phyloP scores from a whole-genome alignment of 2,888 invertebrate genomes.

The Paralinhomoeus sp. region DNA sequence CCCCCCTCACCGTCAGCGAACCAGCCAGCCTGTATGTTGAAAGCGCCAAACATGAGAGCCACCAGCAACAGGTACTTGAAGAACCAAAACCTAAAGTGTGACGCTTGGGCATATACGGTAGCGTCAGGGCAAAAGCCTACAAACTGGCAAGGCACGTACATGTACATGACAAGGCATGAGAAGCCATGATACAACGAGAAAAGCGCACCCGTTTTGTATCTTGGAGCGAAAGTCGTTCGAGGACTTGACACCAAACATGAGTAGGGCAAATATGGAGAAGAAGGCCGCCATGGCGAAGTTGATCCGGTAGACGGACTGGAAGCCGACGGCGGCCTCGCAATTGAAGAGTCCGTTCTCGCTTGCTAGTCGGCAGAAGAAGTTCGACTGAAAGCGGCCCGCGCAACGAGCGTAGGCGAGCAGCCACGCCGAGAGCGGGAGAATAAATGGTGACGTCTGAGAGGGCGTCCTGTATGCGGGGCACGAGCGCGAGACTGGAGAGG shows the following conservation, averaged over 20 bases:
- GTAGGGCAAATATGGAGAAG: conserved; percentile 66
- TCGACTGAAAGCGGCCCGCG: conserved; percentile 12
- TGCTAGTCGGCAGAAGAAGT: conserved; percentile 20
- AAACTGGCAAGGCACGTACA: no score
- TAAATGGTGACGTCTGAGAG: conserved; percentile 49
- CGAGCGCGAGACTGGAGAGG: conserved; percentile 62
- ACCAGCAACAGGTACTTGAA: conserved; percentile 73
- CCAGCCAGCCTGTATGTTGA: conserved; percentile 62
- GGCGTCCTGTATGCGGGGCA: conserved; percentile 60
- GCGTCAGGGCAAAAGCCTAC: no score
- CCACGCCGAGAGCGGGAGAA: no score
- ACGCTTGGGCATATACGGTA: background rate
- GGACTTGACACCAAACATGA: conserved; percentile 72
- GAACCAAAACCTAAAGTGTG: conserved; percentile 43
- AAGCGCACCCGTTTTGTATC: conserved; percentile 97
- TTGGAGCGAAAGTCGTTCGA: conserved; percentile 75
- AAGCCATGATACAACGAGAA: no score
- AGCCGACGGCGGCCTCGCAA: conserved; percentile 20
- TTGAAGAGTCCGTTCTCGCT: conserved; percentile 10
- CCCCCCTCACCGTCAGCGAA: conserved; percentile 31
- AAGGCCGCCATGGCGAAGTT: conserved; percentile 80
- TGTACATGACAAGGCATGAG: no score
- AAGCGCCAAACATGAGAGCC: conserved; percentile 73
- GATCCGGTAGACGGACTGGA: conserved; percentile 82
- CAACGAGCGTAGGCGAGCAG: no score